phyloP scores from a whole-genome alignment of 2,113 vertebrate genomes.

The Petrocephalus microphthalmus region DNA sequence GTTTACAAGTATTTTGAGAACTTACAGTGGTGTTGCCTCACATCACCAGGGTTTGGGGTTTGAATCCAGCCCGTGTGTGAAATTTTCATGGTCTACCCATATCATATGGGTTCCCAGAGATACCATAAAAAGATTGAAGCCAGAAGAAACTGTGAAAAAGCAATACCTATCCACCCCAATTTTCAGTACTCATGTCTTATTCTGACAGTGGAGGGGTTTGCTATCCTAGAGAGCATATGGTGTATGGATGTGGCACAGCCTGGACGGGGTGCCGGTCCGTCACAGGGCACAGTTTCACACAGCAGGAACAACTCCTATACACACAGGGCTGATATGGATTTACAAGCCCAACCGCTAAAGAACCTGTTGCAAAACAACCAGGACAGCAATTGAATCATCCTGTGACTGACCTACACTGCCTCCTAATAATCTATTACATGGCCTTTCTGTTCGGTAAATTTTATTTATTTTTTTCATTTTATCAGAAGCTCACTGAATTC shows the following conservation, averaged over 20 bases:
- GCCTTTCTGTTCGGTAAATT: not conserved
- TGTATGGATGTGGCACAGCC: not conserved
- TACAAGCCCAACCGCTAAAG: not conserved
- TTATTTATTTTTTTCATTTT: not conserved
- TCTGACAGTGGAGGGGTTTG: not conserved
- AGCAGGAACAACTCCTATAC: too few species aligned
- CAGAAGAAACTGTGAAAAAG: not conserved
- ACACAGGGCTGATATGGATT: not conserved
- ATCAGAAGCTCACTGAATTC: not conserved
- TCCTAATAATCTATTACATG: not conserved
- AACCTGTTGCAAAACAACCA: not conserved
- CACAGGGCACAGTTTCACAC: not conserved
- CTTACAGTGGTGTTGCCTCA: not conserved
- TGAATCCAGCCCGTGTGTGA: not conserved
- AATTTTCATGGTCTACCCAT: not conserved
- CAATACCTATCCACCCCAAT: not conserved
- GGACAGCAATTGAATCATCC: not conserved
- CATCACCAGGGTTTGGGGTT: not conserved
- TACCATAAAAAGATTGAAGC: not conserved
- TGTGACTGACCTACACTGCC: not conserved
- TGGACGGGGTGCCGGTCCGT: not conserved
- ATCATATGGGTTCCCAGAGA: not conserved
- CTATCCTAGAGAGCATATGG: not conserved
- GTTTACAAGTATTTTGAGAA: not conserved
- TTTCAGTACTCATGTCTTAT: not conserved